phyloP scores from a whole-genome alignment of 1,140 invertebrate species.

The Diprion similis region DNA sequence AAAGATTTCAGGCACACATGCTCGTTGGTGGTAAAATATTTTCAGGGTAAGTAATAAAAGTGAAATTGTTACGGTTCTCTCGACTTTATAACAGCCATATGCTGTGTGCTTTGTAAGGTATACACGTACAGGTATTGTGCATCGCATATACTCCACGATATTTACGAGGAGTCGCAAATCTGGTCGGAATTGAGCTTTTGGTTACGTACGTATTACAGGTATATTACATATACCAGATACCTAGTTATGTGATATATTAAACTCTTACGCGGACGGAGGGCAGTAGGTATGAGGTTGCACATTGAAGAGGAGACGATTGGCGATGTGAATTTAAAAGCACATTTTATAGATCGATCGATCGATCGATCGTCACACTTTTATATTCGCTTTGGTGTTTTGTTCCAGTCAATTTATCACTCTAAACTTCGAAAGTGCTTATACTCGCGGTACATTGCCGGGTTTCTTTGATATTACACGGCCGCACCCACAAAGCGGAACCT shows the following conservation, averaged over 20 bases:
- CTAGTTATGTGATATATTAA: background rate
- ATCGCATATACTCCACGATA: background rate
- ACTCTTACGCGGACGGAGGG: too few relatives aligned
- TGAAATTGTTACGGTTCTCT: too few relatives aligned
- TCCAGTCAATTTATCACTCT: background rate
- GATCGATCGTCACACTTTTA: background rate
- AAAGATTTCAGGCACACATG: too few relatives aligned
- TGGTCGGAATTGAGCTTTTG: constrained; percentile 31
- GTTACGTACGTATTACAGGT: background rate
- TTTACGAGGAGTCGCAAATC: constrained; percentile 18
- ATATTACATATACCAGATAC: background rate
- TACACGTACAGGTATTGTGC: background rate
- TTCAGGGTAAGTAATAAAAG: too few relatives aligned
- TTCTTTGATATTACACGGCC: background rate
- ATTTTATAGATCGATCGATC: too few relatives aligned
- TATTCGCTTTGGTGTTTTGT: background rate
- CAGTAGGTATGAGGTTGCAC: too few relatives aligned
- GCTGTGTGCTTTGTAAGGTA: too few relatives aligned
- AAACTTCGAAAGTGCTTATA: background rate
- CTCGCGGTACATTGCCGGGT: too few relatives aligned
- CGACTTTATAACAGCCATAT: too few relatives aligned
- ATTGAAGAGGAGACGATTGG: background rate
- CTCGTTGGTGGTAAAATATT: too few relatives aligned
- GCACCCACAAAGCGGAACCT: too few relatives aligned
- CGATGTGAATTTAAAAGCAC: background rate